Percentiles rank a stretch among this genome's conserved stretches.
These are phyloP conservation scores for Notamacropus eugenii DNA, from an alignment of 2,797 vertebrate species.

Conservation along the genomic window DNA sequence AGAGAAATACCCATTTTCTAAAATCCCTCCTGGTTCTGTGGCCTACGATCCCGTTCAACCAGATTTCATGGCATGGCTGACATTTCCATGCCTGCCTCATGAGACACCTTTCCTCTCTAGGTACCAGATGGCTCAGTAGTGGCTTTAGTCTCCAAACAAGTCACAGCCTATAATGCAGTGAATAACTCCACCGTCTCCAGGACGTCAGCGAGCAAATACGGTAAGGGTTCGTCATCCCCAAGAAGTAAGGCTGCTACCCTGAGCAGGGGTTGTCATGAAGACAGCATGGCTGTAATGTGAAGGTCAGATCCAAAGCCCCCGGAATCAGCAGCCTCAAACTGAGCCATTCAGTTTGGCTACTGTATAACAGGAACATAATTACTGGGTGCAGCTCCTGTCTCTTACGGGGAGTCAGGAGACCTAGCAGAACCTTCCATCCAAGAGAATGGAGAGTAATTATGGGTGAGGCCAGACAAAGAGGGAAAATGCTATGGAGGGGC, in stretches of 20 bases:
- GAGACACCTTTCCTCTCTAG: conserved; percentile 81
- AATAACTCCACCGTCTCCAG: conserved; percentile 98
- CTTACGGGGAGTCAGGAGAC: not conserved
- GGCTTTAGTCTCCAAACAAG: conserved; percentile 98
- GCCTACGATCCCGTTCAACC: not conserved
- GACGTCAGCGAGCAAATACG: conserved; percentile 95
- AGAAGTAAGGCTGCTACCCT: not conserved
- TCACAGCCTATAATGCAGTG: conserved; percentile 97
- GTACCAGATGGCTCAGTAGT: conserved; percentile 96
- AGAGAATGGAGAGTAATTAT: not conserved
- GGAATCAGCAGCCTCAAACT: too few species aligned
- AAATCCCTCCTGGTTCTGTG: not conserved
- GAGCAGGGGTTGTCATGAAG: rapidly evolving
- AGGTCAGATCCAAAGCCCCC: rapidly evolving
- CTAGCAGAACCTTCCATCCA: not conserved
- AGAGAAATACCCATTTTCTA: not conserved
- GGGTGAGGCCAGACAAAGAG: not conserved
- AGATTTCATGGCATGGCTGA: not conserved
- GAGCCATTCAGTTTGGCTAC: not conserved
- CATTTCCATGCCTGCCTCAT: not conserved
- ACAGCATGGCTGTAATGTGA: not conserved
- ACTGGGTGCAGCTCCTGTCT: not conserved
- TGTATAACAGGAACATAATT: not conserved
- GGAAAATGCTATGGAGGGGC: rapidly evolving
- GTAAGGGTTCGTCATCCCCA: conserved; percentile 82